These are phyloP conservation scores for Callorhinus ursinus DNA, from an alignment of 2,113 vertebrate species.

Conservation along the genomic window DNA sequence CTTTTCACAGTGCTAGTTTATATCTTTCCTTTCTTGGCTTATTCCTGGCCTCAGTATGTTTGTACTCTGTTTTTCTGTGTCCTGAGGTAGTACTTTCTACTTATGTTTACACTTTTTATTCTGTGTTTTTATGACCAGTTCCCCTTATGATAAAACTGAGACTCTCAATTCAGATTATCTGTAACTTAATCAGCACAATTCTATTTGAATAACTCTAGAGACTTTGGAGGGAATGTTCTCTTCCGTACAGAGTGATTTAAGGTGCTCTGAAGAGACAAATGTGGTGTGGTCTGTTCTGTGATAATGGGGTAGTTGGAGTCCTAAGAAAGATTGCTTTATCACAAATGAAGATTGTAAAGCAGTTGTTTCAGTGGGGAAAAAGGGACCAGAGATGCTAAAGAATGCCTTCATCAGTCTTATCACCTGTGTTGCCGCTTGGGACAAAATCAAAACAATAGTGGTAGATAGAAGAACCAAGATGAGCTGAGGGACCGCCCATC, in stretches of 20 bases:
- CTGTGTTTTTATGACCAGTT: slow-evolving; percentile 14
- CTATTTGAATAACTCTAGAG: slow-evolving; percentile 14
- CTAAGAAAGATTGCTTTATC: neutral
- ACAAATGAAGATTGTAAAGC: slow-evolving; percentile 37
- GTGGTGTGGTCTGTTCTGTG: neutral
- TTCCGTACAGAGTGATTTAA: neutral
- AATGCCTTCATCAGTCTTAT: neutral
- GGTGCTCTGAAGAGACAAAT: neutral
- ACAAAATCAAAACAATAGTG: neutral
- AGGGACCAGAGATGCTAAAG: neutral
- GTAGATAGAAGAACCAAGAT: neutral
- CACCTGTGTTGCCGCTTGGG: neutral
- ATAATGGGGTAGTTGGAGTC: neutral
- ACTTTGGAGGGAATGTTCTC: neutral
- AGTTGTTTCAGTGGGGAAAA: neutral
- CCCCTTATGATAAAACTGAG: neutral
- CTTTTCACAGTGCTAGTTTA: neutral
- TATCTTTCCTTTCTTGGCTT: neutral
- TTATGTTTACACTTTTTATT: neutral
- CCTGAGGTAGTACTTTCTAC: neutral
- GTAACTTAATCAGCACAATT: neutral
- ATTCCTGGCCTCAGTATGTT: neutral
- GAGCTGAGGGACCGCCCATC: neutral
- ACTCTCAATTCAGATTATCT: neutral
- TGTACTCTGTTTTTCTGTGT: slow-evolving; percentile 5